Evolutionary conservation across 2,113 vertebrate species (phyloP), one percentile per base, ranked within the genome.

Genomic region (Cavia aperea): DNA sequence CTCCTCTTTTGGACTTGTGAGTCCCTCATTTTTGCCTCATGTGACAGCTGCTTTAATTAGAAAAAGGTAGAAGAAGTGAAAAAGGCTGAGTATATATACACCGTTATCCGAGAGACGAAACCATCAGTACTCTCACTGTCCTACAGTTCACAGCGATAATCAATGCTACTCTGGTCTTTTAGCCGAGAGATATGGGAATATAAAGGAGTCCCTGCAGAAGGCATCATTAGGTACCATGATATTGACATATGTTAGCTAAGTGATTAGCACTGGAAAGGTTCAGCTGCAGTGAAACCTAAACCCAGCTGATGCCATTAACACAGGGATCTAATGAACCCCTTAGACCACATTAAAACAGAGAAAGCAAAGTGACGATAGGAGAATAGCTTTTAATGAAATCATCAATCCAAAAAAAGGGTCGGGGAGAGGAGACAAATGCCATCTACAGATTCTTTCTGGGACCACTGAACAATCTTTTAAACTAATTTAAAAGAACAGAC

Each of bases 231-330:
- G 6, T 94, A 51, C 13, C 93, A 33, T 5, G 19, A 93, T 92
- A 95, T n/a, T n/a, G 9, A 8, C 6, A 15, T 49, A 33, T 60
- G 93, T 89, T 89, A 93, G 83, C 88, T 97, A 95, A 95, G 75
- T 95, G 95, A 87, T 2, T 18, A 96, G 88, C 96, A 95, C 92
- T 9, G 65, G n/a, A 93, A 92, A 81, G 79, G 85, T 93, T 88
- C 23, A n/a, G 16, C 87, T 89, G 88, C 93, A 95, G 62, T 68
- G 66, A 97, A 96, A 96, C 29, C 58, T 82, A 94, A 93, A 62
- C 94, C 95, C 94, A 94, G 78, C 75, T 96, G 90, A 96, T 88
- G 95, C 77, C 85, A 87, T 81, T 96, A 91, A 81, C 94, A 95
- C 5, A 2, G 43, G n/a, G 81, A 90, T 95, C 89, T 89, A 94